Evolutionary conservation across 2,797 vertebrate genomes (phyloP).

Genomic region (Hyperoplus lanceolatus): DNA sequence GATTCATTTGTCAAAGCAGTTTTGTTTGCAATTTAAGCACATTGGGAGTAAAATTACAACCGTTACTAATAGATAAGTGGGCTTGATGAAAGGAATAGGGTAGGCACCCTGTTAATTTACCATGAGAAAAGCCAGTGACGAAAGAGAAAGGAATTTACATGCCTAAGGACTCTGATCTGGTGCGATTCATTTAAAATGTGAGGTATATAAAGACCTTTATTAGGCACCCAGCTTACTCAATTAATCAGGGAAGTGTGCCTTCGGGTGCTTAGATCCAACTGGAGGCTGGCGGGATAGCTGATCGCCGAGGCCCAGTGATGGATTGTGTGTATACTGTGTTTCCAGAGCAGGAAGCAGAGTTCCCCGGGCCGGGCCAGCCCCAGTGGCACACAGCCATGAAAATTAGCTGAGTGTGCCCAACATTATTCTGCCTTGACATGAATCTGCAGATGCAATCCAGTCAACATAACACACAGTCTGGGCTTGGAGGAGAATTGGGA

Average conservation of each 20-base stretch:
- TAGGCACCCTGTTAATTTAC: constrained; percentile 8
- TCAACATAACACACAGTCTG: constrained; percentile 48
- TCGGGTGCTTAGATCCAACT: constrained; percentile 47
- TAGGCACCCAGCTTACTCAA: constrained; percentile 50
- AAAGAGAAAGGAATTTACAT: background rate
- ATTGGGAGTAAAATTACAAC: constrained; percentile 38
- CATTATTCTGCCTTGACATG: constrained; percentile 53
- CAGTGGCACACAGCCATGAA: constrained; percentile 59
- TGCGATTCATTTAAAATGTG: constrained; percentile 53
- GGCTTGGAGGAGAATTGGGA: constrained; percentile 20
- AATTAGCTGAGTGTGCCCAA: constrained; percentile 62
- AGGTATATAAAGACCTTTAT: constrained; percentile 54
- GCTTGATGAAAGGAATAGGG: constrained; percentile 12
- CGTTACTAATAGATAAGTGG: constrained; percentile 26
- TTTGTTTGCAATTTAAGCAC: constrained; percentile 34
- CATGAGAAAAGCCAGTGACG: constrained; percentile 7
- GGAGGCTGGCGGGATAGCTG: constrained; percentile 52
- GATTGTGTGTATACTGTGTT: constrained; percentile 59
- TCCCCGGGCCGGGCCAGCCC: constrained; percentile 44
- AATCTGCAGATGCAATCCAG: constrained; percentile 47
- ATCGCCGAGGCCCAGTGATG: constrained; percentile 56
- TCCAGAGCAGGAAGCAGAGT: constrained; percentile 35
- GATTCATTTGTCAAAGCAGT: constrained; percentile 59
- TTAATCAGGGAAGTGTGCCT: constrained; percentile 66
- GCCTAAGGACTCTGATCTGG: constrained; percentile 24